Base-by-base conservation (phyloP, 1,140 invertebrate genomes). In the Hyles euphorbiae region DNA sequence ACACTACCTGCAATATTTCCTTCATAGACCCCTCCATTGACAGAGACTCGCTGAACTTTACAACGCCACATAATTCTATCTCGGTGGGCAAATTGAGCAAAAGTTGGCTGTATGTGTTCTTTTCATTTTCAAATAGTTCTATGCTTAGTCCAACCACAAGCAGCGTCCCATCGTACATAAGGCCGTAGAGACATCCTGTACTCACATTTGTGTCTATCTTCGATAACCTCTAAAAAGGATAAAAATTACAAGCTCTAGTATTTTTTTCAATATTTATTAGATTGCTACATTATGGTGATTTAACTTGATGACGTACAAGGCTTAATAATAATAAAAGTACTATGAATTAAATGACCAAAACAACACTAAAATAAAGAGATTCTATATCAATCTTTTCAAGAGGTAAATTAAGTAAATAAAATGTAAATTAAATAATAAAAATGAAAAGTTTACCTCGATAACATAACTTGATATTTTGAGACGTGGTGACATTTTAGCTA, bases 51-150 rank as follows among this genome's bases (percentile, higher is more conserved):
- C 90, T 91, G 61, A 94, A 91, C 61, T 91, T 93, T 34, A 94
- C 90, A 58, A 94, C 87, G 43, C 94, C 94, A 78, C 93, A 95
- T 33, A 94, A 86, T 87, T 95, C 94, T 60, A 95, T 81, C 83
- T 95, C 94, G 4, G 93, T 92, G 7, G 94, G 94, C 66, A 95
- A 91, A 73, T 93, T 91, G 1, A 92, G 83, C 67, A 93, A 91
- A 32, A 94, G 81, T 58, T 91, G 88, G 68, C 78, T 90, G 76
- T 91, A 90, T 65, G 88, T 90, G 52, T 88, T 77, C 67, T 90
- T 89, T 44, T 90, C 82, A 69, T 88, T 87, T 74, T 91, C 81
- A 63, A 91, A 90, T 58, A 91, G 88, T 66, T 94, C 90, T 56
- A 91, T 76, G 72, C 90, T 92, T 57, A 94, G 90, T 56, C 93